Evolutionary conservation across 1,140 invertebrate genomes (phyloP).

Genomic region (Amyelois transitella): DNA sequence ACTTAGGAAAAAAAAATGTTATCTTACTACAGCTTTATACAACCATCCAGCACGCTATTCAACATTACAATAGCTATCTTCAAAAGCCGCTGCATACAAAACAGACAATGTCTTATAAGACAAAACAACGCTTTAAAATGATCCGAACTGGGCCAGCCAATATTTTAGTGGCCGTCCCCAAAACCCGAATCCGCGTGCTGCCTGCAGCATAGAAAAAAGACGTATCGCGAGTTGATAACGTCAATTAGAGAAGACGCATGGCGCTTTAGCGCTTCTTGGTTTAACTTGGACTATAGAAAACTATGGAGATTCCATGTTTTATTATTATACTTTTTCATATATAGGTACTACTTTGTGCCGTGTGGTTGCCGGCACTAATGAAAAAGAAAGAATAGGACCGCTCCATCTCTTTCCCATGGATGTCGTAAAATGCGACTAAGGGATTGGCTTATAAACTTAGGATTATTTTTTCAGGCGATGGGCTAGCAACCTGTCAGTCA

Average conservation of each 20-base stretch:
- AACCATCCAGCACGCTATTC: no score
- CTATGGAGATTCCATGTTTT: not conserved
- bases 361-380: no score
- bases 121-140: not conserved
- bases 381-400: no score
- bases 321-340: no score
- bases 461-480: no score
- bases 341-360: no score
- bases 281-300: not conserved
- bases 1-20: no score
- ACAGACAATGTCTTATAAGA: not conserved
- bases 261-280: constrained; percentile 12
- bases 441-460: no score
- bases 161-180: not conserved
- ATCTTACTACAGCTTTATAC: no score
- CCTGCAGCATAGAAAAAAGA: constrained; percentile 15
- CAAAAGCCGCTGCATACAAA: not conserved
- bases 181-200: constrained; percentile 5
- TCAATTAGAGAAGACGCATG: constrained; percentile 35
- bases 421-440: no score
- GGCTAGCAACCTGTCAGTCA: no score
- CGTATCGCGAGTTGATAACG: constrained; percentile 19
- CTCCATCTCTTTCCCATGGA: no score
- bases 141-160: not conserved
- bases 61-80: not conserved